A percentile compares a stretch with the other conserved stretches of the same genome.
Conservation (phyloP, 2,888 invertebrate species). For the Hypolimnas misippus region DNA sequence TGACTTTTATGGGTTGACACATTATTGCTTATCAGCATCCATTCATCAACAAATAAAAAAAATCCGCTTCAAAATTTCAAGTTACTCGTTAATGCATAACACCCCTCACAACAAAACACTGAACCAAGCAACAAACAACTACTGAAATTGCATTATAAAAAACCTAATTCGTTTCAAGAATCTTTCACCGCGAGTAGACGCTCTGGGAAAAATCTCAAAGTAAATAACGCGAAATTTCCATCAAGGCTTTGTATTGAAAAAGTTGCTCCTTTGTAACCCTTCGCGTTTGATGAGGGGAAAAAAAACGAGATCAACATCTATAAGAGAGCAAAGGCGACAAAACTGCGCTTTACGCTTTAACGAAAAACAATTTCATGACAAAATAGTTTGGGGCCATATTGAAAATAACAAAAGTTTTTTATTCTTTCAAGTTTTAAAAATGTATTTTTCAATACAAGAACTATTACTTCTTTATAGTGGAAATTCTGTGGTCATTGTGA, state of each 20-base stretch:
- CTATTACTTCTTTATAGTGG: too few species aligned
- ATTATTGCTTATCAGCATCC: too few species aligned
- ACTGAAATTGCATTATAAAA: too few species aligned
- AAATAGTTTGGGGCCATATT: neutral
- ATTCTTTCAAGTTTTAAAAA: too few species aligned
- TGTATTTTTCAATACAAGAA: neutral
- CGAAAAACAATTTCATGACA: neutral
- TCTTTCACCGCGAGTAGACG: neutral
- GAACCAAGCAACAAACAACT: neutral
- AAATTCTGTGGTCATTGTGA: too few species aligned
- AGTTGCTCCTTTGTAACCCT: slow-evolving; percentile 27
- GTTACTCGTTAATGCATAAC: too few species aligned
- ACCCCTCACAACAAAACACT: neutral
- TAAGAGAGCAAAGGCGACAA: slow-evolving; percentile 14
- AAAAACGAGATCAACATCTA: slow-evolving; percentile 9
- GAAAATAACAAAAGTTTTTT: neutral
- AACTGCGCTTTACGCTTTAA: slow-evolving; percentile 11
- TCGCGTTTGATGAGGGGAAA: slow-evolving; percentile 1
- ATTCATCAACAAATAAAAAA: too few species aligned
- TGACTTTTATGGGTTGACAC: too few species aligned
- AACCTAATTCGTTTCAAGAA: neutral
- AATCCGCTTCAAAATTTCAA: too few species aligned
- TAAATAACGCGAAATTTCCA: slow-evolving; percentile 17
- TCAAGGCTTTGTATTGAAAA: slow-evolving; percentile 26
- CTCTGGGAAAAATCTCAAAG: slow-evolving; percentile 11